A percentile compares a stretch with the other conserved stretches of the same genome.
phyloP scores from a whole-genome alignment of 2,113 vertebrate genomes.

The Urocitellus parryii region DNA sequence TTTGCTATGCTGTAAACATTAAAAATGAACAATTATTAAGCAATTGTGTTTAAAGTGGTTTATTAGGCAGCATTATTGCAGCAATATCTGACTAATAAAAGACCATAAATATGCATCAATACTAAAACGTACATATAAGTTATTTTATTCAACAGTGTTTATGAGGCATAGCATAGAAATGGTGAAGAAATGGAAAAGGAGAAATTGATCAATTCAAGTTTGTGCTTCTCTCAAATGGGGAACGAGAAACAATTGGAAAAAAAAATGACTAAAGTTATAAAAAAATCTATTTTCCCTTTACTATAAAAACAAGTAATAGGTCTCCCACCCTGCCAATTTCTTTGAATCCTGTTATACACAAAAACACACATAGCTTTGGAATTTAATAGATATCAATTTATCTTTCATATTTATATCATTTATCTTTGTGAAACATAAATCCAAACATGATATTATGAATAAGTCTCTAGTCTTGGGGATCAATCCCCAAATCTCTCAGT shows the following conservation, averaged over 20 bases:
- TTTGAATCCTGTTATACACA: neutral
- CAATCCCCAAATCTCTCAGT: neutral
- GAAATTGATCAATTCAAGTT: neutral
- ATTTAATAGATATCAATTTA: neutral
- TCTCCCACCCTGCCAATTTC: neutral
- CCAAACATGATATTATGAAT: neutral
- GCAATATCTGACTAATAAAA: neutral
- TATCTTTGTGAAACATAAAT: neutral
- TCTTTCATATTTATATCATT: neutral
- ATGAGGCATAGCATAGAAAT: neutral
- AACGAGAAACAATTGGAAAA: neutral
- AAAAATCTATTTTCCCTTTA: neutral
- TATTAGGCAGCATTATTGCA: neutral
- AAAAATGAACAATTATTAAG: neutral
- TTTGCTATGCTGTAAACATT: neutral
- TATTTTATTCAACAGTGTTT: neutral
- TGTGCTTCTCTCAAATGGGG: neutral
- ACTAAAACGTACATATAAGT: neutral
- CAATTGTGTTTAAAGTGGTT: neutral
- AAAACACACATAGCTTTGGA: too few species aligned
- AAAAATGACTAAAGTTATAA: neutral
- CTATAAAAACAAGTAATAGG: neutral
- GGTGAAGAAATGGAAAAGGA: neutral
- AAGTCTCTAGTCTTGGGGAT: neutral
- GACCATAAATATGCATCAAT: neutral